Base-by-base conservation (phyloP, 2,113 vertebrate genomes). In the Sinocyclocheilus anophthalmus region DNA sequence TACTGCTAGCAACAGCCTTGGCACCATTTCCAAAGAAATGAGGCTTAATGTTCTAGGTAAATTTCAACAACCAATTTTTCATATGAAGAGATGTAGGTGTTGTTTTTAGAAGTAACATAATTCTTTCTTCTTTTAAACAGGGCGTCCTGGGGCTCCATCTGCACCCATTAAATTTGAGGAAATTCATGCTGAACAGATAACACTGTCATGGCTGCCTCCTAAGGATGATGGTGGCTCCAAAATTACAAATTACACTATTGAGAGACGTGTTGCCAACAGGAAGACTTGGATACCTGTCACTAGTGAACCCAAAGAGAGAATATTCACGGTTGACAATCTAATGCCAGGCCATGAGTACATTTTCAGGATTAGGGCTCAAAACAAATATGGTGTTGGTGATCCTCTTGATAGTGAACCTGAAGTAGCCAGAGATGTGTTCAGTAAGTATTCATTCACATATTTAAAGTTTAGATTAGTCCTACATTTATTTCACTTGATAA, bases 141-240 rank as follows among this genome's bases (percentile, higher is more conserved):
- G 98, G 89, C 97, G 95, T 4, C 98, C 98, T 53, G 97, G 98
- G 86, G 95, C 97, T 91, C 98, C 98, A 77, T 96, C 96, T 42
- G 97, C 97, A 93, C 98, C 98, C 83, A 98, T 99, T 90, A 99
- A 98, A 92, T 99, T 99, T 92, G 98, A 99, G 91, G 96, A 96
- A 69, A 92, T 99, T 84, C 95, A 95, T 83, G 95, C 96, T 4
- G 97, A 99, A 88, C 94, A 93, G 88, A 99, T 99, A 92, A 99
- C 97, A 0, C 92, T 99, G 84, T 97, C 97, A 53, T 99, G 98
- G 98, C 95, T 99, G 87, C 98, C 98, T 77, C 98, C 98, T 11
- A 93, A 96, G 90, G 98, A 99, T 87, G 98, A 99, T 22, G 98
- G 98, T 83, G 98, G 95, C 91, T 98, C 96, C 91, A 99, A 96